These are phyloP conservation scores for Latrodectus hesperus DNA, from an alignment of 2,888 invertebrate species.

Conservation along the genomic window DNA sequence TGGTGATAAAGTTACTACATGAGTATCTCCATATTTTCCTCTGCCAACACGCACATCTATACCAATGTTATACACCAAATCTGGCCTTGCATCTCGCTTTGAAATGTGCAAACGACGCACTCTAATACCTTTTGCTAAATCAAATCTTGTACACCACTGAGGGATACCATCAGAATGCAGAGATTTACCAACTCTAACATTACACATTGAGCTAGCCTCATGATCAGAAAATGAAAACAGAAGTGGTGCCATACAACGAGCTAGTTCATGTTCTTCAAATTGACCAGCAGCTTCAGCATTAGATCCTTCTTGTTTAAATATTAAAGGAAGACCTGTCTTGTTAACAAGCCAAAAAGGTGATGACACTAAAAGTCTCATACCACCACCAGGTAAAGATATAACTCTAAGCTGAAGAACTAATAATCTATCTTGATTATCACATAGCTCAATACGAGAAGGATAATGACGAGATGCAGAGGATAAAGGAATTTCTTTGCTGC, in stretches of 20 bases:
- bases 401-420: conserved; percentile 85
- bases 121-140: conserved; percentile 85
- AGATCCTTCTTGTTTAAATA: conserved; percentile 92
- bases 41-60: conserved; percentile 90
- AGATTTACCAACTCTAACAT: conserved; percentile 83
- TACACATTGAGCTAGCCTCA: conserved; percentile 83
- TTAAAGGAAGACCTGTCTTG: conserved; percentile 94
- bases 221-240: conserved; percentile 94
- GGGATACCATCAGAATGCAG: conserved; percentile 77
- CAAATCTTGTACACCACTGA: conserved; percentile 91
- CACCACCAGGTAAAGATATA: conserved; percentile 79
- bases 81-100: conserved; percentile 80
- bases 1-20: conserved; percentile 93
- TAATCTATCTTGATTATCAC: conserved; percentile 83
- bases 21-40: conserved; percentile 91
- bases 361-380: conserved; percentile 82
- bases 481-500: conserved; percentile 80
- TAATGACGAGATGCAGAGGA: conserved; percentile 77
- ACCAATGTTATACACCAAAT: conserved; percentile 87
- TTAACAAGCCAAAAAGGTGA: conserved; percentile 97
- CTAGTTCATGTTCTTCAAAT: conserved; percentile 94
- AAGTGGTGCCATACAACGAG: conserved; percentile 92
- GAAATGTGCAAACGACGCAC: conserved; percentile 80
- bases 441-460: conserved; percentile 82
- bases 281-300: conserved; percentile 86